Conservation (phyloP, 2,888 invertebrate genomes). For the Prosapia bicincta region DNA sequence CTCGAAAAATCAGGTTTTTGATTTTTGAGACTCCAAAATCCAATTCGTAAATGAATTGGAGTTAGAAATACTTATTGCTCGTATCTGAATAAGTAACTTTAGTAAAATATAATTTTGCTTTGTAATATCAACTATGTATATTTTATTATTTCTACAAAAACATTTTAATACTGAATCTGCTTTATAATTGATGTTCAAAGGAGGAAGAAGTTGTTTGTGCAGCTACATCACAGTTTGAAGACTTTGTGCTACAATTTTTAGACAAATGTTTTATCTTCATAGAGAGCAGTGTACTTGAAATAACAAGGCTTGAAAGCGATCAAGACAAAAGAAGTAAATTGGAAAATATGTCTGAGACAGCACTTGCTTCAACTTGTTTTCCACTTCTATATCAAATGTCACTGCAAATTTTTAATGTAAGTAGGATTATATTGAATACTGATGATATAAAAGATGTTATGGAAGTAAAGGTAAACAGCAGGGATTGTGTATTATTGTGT, state of each 20-base stretch:
- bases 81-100: background rate
- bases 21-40: too few relatives aligned
- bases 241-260: slow-evolving; percentile 81
- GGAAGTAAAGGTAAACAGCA: too few relatives aligned
- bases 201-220: slow-evolving; percentile 72
- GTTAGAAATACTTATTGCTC: background rate
- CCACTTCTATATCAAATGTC: slow-evolving; percentile 71
- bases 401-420: slow-evolving; percentile 54
- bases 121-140: too few relatives aligned
- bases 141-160: background rate
- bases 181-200: slow-evolving; percentile 39
- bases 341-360: slow-evolving; percentile 68
- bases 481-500: too few relatives aligned
- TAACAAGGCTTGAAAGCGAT: slow-evolving; percentile 56
- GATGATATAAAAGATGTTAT: too few relatives aligned
- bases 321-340: slow-evolving; percentile 56
- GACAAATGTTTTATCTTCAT: slow-evolving; percentile 71
- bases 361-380: slow-evolving; percentile 63
- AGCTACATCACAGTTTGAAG: slow-evolving; percentile 82
- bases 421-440: too few relatives aligned
- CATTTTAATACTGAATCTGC: too few relatives aligned
- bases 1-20: too few relatives aligned
- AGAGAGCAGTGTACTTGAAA: slow-evolving; percentile 66
- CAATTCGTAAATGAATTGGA: too few relatives aligned
- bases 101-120: too few relatives aligned